Evolutionary conservation across 1,140 invertebrate species (phyloP), one percentile per base, ranked within the genome.

Genomic region (Ectropis grisescens): DNA sequence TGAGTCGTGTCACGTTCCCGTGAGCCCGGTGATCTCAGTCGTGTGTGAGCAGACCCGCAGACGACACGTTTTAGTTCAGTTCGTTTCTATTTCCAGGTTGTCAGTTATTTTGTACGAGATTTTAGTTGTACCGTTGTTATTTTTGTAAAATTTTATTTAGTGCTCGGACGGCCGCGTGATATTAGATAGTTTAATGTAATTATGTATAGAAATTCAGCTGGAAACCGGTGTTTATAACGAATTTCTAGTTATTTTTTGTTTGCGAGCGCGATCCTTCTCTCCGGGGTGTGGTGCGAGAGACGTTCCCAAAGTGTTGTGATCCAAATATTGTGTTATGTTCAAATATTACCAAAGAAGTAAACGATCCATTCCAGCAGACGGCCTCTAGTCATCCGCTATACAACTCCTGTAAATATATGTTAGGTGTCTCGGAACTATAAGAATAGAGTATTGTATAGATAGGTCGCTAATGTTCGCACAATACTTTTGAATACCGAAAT

Each of bases 91-190:
- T n/a, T 62, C 59, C 66, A 58, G 60, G 66, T 67, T 67, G 65
- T 74, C 55, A 40, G 57, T 65, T 65, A 58, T 72, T 76, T 71
- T 71, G 47, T 69, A 66, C 39, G 39, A 64, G 40, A 64, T 58
- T 71, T 68, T 70, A 70, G 70, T 78, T 71, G 70, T n/a, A 78
- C 52, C 54, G 49, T 69, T 75, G 70, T 78, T 78, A 54, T 72
- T 75, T 72, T 75, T 69, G 66, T 58, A 66, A 60, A 71, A 61
- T 68, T 79, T 79, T 72, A 79, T 74, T 79, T 74, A 59, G 47
- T 36, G 70, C 68, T 62, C 66, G 59, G 47, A 43, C 53, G 41
- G 43, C 46, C 51, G 29, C 34, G 56, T 78, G 72, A 79, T 79
- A 79, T 70, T 78, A 78, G 69, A 41, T 78, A 75, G 58, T 60